phyloP scores from a whole-genome alignment of 2,888 invertebrate species.

The Escarpia spicata region DNA sequence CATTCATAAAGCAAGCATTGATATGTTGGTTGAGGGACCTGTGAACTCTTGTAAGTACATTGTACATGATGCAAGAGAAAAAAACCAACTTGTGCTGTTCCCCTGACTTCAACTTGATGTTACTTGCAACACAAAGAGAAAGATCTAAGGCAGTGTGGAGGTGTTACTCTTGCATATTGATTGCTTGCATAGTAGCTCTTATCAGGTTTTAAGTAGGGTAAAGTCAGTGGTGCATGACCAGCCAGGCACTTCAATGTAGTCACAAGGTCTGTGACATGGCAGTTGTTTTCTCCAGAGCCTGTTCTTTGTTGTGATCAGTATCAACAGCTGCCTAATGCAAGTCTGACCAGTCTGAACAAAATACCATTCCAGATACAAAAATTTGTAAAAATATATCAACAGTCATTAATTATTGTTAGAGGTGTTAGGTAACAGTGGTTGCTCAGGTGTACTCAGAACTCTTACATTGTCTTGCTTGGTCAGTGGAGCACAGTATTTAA shows the following conservation, averaged over 20 bases:
- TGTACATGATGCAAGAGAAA: not conserved
- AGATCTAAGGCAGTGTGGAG: not conserved
- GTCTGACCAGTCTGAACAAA: not conserved
- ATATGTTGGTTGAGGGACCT: not conserved
- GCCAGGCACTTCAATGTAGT: not conserved
- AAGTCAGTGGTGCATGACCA: not conserved
- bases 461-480: not conserved
- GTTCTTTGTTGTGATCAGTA: not conserved
- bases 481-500: not conserved
- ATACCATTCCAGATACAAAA: not conserved
- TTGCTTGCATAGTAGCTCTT: not conserved
- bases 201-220: slow-evolving; percentile 4
- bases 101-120: not conserved
- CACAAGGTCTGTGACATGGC: not conserved
- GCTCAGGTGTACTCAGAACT: not conserved
- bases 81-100: not conserved
- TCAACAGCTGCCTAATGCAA: not conserved
- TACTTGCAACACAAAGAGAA: not conserved
- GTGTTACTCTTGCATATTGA: slow-evolving; percentile 5
- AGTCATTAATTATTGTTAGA: not conserved
- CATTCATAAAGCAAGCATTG: not conserved
- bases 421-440: not conserved
- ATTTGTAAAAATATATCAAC: not conserved
- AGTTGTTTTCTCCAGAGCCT: not conserved
- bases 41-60: not conserved